A percentile compares a stretch with the other conserved stretches of the same genome.
These are phyloP conservation scores for Dendrocincla fuliginosa DNA, from an alignment of 2,797 vertebrate species.

Conservation along the genomic window DNA sequence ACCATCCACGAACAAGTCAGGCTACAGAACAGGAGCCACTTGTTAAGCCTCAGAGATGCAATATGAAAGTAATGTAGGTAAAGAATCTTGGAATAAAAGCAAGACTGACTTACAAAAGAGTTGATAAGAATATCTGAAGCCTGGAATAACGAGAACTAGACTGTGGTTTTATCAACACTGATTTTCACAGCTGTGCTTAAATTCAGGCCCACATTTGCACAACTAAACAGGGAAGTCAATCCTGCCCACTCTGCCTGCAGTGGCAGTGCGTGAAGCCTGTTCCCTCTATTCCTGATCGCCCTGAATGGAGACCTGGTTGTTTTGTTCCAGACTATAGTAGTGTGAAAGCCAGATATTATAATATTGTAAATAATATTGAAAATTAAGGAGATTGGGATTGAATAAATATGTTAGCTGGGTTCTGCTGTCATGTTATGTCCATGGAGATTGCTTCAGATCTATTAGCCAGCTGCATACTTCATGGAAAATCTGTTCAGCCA, in stretches of 20 bases:
- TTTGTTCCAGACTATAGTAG: not conserved
- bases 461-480: not conserved
- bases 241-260: not conserved
- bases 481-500: not conserved
- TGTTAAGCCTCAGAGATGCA: not conserved
- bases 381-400: not conserved
- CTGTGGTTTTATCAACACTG: not conserved
- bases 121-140: not conserved
- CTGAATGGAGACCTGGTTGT: not conserved
- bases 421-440: not conserved
- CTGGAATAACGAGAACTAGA: not conserved
- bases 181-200: not conserved
- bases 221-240: not conserved
- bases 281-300: not conserved
- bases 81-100: not conserved
- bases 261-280: not conserved
- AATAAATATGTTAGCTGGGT: not conserved
- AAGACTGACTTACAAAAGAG: not conserved
- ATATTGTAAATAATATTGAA: not conserved
- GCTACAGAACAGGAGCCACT: not conserved
- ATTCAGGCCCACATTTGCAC: not conserved
- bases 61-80: not conserved
- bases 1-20: not conserved
- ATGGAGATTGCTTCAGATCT: not conserved
- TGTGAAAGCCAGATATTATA: not conserved